These are phyloP conservation scores for Yoshiicerus persimilis DNA, from an alignment of 1,140 invertebrate genomes.

Conservation along the genomic window DNA sequence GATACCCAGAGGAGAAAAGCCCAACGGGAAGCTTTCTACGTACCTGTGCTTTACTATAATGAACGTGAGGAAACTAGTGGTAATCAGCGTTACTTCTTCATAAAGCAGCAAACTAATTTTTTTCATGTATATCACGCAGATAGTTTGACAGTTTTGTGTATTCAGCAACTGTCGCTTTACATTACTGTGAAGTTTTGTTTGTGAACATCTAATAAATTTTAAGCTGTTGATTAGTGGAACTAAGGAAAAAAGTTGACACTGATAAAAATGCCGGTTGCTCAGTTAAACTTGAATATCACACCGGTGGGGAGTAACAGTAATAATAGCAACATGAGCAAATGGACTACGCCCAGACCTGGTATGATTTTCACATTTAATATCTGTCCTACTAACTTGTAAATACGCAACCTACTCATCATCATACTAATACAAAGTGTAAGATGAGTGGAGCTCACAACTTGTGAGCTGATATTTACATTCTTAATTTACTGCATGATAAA, in stretches of 20 bases:
- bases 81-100: not conserved
- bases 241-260: not conserved
- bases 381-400: not conserved
- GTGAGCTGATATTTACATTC: no score
- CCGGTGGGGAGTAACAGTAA: slow-evolving; percentile 6
- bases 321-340: slow-evolving; percentile 1
- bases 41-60: not conserved
- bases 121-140: not conserved
- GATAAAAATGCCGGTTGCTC: slow-evolving; percentile 40
- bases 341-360: slow-evolving; percentile 34
- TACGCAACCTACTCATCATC: not conserved
- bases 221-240: not conserved
- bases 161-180: not conserved
- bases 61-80: not conserved
- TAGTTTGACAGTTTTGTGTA: not conserved
- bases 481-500: no score
- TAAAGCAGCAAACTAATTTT: not conserved
- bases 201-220: not conserved
- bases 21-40: not conserved
- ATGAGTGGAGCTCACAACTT: no score
- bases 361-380: not conserved
- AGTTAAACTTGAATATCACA: slow-evolving; percentile 23
- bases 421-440: no score
- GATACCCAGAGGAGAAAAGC: not conserved
- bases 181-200: not conserved